Evolutionary conservation across 2,888 invertebrate species (phyloP).

Genomic region (Scrobipalpa atriplicella): DNA sequence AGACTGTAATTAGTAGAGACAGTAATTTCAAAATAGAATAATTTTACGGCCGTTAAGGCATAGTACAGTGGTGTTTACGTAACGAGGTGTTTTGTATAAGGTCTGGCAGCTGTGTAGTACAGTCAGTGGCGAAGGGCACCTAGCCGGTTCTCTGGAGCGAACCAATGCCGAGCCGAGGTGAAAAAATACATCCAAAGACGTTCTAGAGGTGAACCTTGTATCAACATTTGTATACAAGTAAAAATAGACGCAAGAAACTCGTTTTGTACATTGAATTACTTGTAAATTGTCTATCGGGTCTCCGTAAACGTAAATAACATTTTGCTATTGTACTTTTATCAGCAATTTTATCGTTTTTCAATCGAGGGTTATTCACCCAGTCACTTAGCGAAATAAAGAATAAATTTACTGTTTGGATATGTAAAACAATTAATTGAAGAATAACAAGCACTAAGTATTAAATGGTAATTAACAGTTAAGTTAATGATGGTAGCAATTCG

Average conservation of each 20-base stretch:
- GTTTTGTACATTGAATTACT: background rate
- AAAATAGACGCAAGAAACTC: background rate
- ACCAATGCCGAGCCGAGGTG: conserved; percentile 77
- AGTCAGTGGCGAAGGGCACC: conserved; percentile 65
- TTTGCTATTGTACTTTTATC: background rate
- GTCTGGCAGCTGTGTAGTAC: conserved; percentile 46
- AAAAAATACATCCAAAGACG: conserved; percentile 68
- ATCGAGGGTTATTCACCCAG: background rate
- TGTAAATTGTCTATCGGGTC: background rate
- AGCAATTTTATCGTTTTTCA: background rate
- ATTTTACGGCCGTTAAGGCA: background rate
- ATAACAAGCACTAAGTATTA: background rate
- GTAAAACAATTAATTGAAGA: background rate
- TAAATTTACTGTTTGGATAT: background rate
- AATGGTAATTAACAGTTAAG: background rate
- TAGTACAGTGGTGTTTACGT: conserved; percentile 31
- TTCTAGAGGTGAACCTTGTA: conserved; percentile 41
- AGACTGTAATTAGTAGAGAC: no score
- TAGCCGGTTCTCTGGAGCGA: conserved; percentile 73
- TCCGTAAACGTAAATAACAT: background rate
- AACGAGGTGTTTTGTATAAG: conserved; percentile 51
- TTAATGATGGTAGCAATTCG: background rate
- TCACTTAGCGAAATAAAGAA: background rate
- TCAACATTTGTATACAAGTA: conserved; percentile 8
- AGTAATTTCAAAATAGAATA: background rate